Evolutionary conservation across 1,140 invertebrate species (phyloP), one percentile per base, ranked within the genome.

Genomic region (Choristoneura fumiferana): DNA sequence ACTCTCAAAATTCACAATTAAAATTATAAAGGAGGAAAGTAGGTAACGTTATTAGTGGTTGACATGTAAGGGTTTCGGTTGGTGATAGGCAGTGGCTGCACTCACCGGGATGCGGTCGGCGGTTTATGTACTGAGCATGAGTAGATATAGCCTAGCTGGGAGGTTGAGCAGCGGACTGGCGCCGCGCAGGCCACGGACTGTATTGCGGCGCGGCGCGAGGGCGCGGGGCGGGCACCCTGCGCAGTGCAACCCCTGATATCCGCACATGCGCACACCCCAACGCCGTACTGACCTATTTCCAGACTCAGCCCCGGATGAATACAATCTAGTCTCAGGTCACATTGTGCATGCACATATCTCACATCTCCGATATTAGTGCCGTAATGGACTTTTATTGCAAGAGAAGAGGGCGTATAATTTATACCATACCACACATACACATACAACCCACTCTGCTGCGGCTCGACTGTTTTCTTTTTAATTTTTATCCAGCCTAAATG

Each of bases 201-300:
- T 49, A 49, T 33, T 49, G 60, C 8, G 58, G 49, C 33, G 53
- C 43, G 54, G 62, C 57, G 61, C 37, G 40, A 43, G 62, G 63
- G 67, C 57, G 62, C 63, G 66, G 71, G 69, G 36, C 66, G 73
- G 53, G 58, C 40, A 55, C 35, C 53, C 57, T 34, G 49, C 63
- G 54, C 56, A 34, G 58, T 56, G 22, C 22, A 29, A 29, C 22
- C 35, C 45, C 18, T 57, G 64, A 29, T 29, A 29, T 29, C 22
- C 71, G 69, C 66, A 33, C 69, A 71, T 70, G 70, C 45, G 13
- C 22, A 14, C 17, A 45, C 54, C 45, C 49, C 17, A 29, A 54
- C 22, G 52, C 64, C 67, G 52, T 65, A 62, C 49, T 78, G 71
- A 78, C 70, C 81, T 78, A 83, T 64, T 79, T 83, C 67, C 72